A percentile compares a stretch with the other conserved stretches of the same genome.
These are phyloP conservation scores for Latrodectus geometricus DNA, from an alignment of 1,140 invertebrate species.

Conservation along the genomic window DNA sequence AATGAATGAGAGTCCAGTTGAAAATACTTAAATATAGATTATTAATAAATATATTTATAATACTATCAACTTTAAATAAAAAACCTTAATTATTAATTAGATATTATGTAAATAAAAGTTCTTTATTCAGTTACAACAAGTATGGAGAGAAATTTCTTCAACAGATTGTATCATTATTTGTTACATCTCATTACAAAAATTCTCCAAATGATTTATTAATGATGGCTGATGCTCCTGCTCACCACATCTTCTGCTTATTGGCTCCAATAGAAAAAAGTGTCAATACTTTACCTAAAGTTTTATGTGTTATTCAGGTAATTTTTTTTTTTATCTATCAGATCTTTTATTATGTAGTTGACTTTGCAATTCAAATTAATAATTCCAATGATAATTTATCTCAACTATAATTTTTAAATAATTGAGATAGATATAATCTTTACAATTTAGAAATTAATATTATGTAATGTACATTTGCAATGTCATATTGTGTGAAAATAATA, in stretches of 20 bases:
- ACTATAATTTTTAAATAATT: too few relatives aligned
- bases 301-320: conserved; percentile 86
- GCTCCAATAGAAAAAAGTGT: conserved; percentile 82
- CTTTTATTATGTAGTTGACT: too few relatives aligned
- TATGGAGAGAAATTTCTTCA: conserved; percentile 96
- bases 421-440: too few relatives aligned
- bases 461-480: too few relatives aligned
- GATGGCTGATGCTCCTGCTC: conserved; percentile 97
- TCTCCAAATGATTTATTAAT: conserved; percentile 99
- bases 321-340: too few relatives aligned
- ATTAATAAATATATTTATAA: background rate
- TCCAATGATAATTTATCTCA: too few relatives aligned
- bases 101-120: conserved; percentile 81
- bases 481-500: background rate
- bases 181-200: conserved; percentile 99
- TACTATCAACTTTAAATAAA: background rate
- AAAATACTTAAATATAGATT: background rate
- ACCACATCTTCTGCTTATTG: conserved; percentile 97
- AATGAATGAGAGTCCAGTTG: background rate
- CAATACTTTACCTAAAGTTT: conserved; percentile 86
- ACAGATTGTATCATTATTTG: conserved; percentile 90
- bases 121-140: conserved; percentile 96
- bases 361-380: too few relatives aligned
- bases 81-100: conserved; percentile 52
- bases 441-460: too few relatives aligned